Evolutionary conservation across 2,888 invertebrate species (phyloP).

Genomic region (Ophioninae sp.): DNA sequence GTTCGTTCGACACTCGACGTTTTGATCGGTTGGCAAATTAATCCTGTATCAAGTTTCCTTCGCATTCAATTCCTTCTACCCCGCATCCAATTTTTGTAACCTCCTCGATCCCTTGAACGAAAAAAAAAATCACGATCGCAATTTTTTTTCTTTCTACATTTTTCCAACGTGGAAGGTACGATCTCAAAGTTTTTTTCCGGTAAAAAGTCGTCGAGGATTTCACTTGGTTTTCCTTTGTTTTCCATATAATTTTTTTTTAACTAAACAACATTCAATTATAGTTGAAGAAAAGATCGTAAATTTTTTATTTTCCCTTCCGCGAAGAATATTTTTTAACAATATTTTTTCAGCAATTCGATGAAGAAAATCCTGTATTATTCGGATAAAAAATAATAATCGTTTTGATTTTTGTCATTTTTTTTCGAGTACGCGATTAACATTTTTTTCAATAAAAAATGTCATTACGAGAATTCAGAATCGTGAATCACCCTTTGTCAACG

Average conservation of each 20-base stretch:
- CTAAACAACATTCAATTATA: background rate
- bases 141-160: too few relatives aligned
- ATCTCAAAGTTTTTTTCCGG: too few relatives aligned
- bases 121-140: background rate
- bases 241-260: background rate
- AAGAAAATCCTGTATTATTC: background rate
- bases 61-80: background rate
- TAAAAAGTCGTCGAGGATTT: background rate
- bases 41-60: background rate
- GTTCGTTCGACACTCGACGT: constrained; percentile 19
- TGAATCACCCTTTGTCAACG: background rate
- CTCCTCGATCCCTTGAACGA: background rate
- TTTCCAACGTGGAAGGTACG: too few relatives aligned
- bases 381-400: background rate
- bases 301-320: background rate
- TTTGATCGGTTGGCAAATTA: constrained; percentile 56
- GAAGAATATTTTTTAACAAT: background rate
- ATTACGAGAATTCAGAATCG: background rate
- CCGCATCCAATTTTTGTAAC: background rate
- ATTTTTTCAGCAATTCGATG: background rate
- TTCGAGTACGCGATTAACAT: background rate
- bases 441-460: background rate
- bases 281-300: background rate
- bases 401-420: background rate
- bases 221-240: too few relatives aligned